Conservation (phyloP, 2,888 invertebrate genomes). For the Apeira syringaria region DNA sequence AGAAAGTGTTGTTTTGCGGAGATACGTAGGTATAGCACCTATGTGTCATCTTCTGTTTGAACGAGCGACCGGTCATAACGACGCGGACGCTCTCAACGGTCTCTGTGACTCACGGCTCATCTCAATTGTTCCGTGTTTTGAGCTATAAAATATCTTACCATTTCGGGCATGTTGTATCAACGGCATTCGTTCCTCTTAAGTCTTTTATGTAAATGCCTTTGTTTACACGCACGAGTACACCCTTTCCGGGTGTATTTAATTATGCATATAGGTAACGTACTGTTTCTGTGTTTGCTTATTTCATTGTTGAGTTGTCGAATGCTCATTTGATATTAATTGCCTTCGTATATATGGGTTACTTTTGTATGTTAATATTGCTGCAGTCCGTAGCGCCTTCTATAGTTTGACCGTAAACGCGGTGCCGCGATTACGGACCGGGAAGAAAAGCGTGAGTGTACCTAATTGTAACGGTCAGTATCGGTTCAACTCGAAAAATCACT, state of each 20-base stretch:
- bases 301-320: not conserved
- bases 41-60: constrained; percentile 52
- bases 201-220: constrained; percentile 25
- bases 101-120: constrained; percentile 46
- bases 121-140: constrained; percentile 37
- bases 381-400: not conserved
- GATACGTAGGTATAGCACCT: constrained; percentile 20
- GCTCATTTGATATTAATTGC: not conserved
- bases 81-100: constrained; percentile 52
- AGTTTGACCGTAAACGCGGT: not conserved
- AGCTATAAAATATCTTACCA: constrained; percentile 37
- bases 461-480: too few species aligned
- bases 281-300: constrained; percentile 2
- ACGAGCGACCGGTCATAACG: constrained; percentile 45
- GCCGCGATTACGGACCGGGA: too few species aligned
- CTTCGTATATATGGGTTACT: too few species aligned
- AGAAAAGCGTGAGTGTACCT: too few species aligned
- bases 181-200: constrained; percentile 11
- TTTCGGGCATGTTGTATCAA: constrained; percentile 30
- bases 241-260: constrained; percentile 17
- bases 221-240: constrained; percentile 15
- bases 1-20: constrained; percentile 48
- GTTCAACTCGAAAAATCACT: too few species aligned
- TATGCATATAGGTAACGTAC: constrained; percentile 6
- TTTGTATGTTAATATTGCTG: too few species aligned